These are phyloP conservation scores for Grapholita molesta DNA, from an alignment of 1,140 invertebrate species.

Conservation along the genomic window DNA sequence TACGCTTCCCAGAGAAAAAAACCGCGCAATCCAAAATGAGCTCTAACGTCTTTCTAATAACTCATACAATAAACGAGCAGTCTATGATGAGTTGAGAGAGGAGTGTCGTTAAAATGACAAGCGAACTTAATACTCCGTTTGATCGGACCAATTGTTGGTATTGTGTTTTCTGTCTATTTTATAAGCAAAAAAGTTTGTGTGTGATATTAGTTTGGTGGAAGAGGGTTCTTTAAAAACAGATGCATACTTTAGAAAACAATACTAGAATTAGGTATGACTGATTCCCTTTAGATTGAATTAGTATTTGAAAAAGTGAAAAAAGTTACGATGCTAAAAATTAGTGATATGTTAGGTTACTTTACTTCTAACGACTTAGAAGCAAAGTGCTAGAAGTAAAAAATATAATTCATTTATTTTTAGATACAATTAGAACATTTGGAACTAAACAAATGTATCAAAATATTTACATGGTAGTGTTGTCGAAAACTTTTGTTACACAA, in stretches of 20 bases:
- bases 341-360: no score
- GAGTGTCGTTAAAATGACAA: constrained; percentile 73
- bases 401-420: no score
- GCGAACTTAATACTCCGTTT: constrained; percentile 76
- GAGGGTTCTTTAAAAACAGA: not conserved
- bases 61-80: constrained; percentile 28
- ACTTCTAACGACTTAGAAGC: no score
- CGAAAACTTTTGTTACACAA: no score
- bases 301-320: no score
- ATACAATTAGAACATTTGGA: no score
- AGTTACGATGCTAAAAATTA: no score
- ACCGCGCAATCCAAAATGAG: constrained; percentile 24
- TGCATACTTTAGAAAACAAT: not conserved
- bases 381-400: no score
- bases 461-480: no score
- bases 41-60: constrained; percentile 22
- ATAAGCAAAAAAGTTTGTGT: constrained; percentile 47
- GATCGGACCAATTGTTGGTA: constrained; percentile 76
- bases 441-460: no score
- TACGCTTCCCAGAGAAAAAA: constrained; percentile 53
- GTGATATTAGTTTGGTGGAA: not conserved
- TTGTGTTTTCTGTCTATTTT: constrained; percentile 69
- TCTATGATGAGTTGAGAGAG: constrained; percentile 43
- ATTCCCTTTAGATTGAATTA: no score
- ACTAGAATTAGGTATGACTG: no score